phyloP scores from a whole-genome alignment of 2,797 vertebrate genomes.

The Pampus argenteus region DNA sequence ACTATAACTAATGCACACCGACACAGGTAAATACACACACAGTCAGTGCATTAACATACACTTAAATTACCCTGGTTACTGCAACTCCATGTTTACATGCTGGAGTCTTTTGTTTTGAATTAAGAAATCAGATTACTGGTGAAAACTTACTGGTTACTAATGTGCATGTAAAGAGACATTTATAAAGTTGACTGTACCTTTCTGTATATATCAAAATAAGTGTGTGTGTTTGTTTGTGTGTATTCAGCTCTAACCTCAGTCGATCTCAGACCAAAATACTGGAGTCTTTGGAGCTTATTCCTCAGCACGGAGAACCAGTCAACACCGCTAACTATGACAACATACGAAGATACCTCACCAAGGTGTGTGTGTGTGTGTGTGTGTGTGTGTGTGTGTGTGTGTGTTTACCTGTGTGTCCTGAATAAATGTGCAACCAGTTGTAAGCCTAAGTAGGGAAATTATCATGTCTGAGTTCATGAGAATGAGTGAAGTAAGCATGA shows the following conservation, averaged over 20 bases:
- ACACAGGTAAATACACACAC: constrained; percentile 84
- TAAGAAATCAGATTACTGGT: too few relatives aligned
- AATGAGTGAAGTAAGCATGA: too few relatives aligned
- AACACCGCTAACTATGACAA: constrained; percentile 91
- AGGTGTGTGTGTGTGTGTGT: constrained; percentile 79
- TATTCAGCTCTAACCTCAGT: constrained; percentile 89
- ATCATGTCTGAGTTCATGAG: too few relatives aligned
- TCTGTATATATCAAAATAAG: not conserved
- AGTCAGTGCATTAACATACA: not conserved
- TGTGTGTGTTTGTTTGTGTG: constrained; percentile 33
- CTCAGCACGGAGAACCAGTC: constrained; percentile 90
- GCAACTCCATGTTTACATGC: too few relatives aligned
- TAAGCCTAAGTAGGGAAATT: too few relatives aligned
- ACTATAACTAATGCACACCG: constrained; percentile 89
- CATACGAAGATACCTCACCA: constrained; percentile 93
- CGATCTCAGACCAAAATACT: constrained; percentile 91
- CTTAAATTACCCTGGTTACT: not conserved
- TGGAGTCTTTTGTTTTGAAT: too few relatives aligned
- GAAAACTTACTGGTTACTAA: too few relatives aligned
- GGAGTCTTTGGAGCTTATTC: constrained; percentile 96
- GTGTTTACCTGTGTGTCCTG: not conserved
- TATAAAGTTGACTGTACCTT: not conserved
- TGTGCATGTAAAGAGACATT: not conserved
- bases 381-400: not conserved
- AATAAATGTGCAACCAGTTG: too few relatives aligned